Percentiles rank a stretch among this genome's conserved stretches.
Evolutionary conservation across 2,888 invertebrate genomes (phyloP).

Genomic region (Drosophila anomalata): DNA sequence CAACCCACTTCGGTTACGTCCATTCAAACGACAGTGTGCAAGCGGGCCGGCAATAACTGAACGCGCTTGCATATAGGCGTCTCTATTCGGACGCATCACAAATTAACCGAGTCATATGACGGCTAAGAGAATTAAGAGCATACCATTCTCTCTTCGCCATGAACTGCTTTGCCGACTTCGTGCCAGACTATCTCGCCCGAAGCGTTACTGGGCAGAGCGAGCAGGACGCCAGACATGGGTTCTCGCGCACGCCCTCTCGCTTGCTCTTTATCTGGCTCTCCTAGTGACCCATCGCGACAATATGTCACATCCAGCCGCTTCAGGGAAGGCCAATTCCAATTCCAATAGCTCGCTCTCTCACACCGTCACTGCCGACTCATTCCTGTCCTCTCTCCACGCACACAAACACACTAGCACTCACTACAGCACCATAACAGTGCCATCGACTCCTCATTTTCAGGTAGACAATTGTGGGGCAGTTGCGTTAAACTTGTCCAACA

Average conservation of each 20-base stretch:
- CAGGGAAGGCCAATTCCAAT: conserved; percentile 63
- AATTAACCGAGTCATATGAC: not conserved
- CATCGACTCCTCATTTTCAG: conserved; percentile 49
- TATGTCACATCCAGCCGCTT: conserved; percentile 62
- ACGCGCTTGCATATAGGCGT: conserved; percentile 10
- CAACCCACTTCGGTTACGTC: conserved; percentile 74
- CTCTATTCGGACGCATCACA: conserved; percentile 33
- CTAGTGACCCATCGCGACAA: conserved; percentile 73
- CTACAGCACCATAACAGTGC: conserved; percentile 10
- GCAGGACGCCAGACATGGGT: conserved; percentile 20
- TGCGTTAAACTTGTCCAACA: conserved; percentile 82
- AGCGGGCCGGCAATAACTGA: conserved; percentile 53
- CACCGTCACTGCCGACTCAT: conserved; percentile 19
- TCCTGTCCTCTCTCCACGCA: conserved; percentile 33
- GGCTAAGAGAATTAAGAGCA: conserved; percentile 19
- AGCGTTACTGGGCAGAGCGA: conserved; percentile 13
- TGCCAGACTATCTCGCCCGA: not conserved
- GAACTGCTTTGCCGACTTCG: conserved; percentile 46
- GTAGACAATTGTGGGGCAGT: conserved; percentile 81
- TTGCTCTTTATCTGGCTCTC: conserved; percentile 16
- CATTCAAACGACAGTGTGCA: conserved; percentile 76
- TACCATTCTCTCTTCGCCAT: conserved; percentile 15
- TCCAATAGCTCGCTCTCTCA: conserved; percentile 53
- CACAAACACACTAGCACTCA: conserved; percentile 12
- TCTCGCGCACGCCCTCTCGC: conserved; percentile 26